Percentiles rank a stretch among this genome's conserved stretches.
These are phyloP conservation scores for Acleris laterana DNA, from an alignment of 2,888 invertebrate species.

Conservation along the genomic window DNA sequence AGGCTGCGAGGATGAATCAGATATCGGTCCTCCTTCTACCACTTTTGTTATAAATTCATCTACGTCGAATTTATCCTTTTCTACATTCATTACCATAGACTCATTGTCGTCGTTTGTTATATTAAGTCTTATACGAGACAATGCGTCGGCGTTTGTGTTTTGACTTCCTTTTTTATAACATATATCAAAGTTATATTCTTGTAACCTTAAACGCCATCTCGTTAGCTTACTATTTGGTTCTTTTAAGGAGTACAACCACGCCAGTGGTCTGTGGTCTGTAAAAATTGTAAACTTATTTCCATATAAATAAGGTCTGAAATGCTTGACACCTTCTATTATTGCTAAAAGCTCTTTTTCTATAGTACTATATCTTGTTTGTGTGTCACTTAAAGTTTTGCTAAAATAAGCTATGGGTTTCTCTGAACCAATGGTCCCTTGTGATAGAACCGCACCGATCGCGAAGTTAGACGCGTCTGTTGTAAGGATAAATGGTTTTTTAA, in stretches of 20 bases:
- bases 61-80: not conserved
- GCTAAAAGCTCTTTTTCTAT: constrained; percentile 36
- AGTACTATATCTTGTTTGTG: constrained; percentile 32
- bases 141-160: constrained; percentile 41
- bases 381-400: not conserved
- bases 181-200: constrained; percentile 42
- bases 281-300: constrained; percentile 41
- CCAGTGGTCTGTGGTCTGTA: constrained; percentile 40
- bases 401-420: constrained; percentile 26
- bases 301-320: constrained; percentile 37
- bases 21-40: not conserved
- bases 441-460: constrained; percentile 36
- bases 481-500: constrained; percentile 38
- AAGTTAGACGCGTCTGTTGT: constrained; percentile 14
- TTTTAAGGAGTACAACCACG: constrained; percentile 39
- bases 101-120: constrained; percentile 24
- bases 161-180: constrained; percentile 40
- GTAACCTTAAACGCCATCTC: constrained; percentile 42
- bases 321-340: constrained; percentile 27
- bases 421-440: constrained; percentile 36
- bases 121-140: constrained; percentile 40
- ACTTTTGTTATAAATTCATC: not conserved
- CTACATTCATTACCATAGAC: constrained; percentile 30
- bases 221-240: constrained; percentile 43
- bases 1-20: not conserved